These are phyloP conservation scores for Clarias batrachus DNA, from an alignment of 2,113 vertebrate species.

Conservation along the genomic window DNA sequence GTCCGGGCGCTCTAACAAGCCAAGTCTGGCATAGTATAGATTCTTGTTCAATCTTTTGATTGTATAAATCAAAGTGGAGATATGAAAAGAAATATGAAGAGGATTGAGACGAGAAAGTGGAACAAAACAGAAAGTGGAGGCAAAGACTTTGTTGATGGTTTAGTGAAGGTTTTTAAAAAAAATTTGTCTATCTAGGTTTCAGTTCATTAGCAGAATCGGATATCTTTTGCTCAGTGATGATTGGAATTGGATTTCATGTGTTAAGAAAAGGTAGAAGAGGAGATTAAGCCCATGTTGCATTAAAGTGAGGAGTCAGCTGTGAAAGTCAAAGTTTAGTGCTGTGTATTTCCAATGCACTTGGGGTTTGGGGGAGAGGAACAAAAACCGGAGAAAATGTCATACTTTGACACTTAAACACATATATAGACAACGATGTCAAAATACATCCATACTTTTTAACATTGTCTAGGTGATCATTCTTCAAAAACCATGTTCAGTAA, in stretches of 20 bases:
- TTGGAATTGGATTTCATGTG: background rate
- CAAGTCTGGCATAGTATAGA: background rate
- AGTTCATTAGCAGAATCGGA: background rate
- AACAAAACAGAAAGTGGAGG: background rate
- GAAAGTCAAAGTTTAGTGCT: background rate
- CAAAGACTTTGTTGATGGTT: background rate
- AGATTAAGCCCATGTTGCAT: background rate
- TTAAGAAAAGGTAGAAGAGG: background rate
- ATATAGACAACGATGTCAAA: background rate
- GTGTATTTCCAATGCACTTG: background rate
- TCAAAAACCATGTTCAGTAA: background rate
- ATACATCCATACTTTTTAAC: background rate
- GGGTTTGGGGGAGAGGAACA: background rate
- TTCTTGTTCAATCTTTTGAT: background rate
- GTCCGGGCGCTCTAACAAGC: constrained; percentile 23
- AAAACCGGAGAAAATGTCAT: background rate
- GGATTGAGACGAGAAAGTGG: background rate
- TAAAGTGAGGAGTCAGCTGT: background rate
- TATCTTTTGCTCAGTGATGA: background rate
- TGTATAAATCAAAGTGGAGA: background rate
- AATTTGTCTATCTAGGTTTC: background rate
- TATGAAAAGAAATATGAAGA: background rate
- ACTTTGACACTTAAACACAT: background rate
- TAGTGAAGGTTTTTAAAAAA: background rate
- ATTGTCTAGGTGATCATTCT: background rate